A percentile compares a stretch with the other conserved stretches of the same genome.
Conservation (phyloP, 1,140 invertebrate genomes). For the Zaprionus kolodkinae region DNA sequence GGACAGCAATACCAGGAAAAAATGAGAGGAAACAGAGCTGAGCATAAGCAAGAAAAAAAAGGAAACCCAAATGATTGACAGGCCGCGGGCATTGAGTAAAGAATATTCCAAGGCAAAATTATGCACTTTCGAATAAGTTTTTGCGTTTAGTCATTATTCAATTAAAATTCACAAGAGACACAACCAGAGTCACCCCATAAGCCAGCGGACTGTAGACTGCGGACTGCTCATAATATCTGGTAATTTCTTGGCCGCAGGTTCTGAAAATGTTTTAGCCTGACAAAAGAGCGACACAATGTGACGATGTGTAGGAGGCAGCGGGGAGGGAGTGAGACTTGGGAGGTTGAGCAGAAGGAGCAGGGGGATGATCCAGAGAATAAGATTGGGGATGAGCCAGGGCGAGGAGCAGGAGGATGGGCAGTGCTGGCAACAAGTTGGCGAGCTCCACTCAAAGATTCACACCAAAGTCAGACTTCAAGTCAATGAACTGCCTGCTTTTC, state of each 20-base stretch:
- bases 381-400: too few relatives aligned
- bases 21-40: constrained; percentile 15
- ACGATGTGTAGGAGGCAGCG: constrained; percentile 15
- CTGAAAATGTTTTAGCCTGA: constrained; percentile 49
- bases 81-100: constrained; percentile 36
- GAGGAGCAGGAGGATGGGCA: too few relatives aligned
- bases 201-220: background rate
- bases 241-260: constrained; percentile 49
- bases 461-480: constrained; percentile 14
- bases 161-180: constrained; percentile 52
- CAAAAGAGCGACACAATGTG: constrained; percentile 38
- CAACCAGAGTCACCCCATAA: background rate
- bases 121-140: constrained; percentile 65
- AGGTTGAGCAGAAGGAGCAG: background rate
- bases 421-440: constrained; percentile 30
- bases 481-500: background rate
- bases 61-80: constrained; percentile 43
- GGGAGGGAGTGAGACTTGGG: background rate
- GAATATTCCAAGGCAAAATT: constrained; percentile 49
- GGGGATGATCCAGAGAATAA: background rate
- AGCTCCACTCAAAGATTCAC: background rate
- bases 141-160: constrained; percentile 60
- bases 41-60: background rate
- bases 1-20: background rate
- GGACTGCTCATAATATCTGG: constrained; percentile 26